Evolutionary conservation across 2,888 invertebrate species (phyloP).

Genomic region (Galerucella pusilla): DNA sequence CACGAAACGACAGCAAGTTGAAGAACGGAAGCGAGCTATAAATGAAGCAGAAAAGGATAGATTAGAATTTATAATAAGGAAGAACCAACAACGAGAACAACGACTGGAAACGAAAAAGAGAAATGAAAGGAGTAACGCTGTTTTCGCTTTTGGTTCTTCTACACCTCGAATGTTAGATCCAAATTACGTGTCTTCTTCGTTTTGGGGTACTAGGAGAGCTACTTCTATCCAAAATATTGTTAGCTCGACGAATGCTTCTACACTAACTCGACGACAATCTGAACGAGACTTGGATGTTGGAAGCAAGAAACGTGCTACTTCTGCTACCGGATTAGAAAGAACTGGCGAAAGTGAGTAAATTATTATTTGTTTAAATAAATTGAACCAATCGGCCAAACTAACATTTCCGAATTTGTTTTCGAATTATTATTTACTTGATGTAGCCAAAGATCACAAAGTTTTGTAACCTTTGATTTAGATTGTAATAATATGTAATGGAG

Average conservation of each 20-base stretch:
- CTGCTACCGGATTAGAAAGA: slow-evolving; percentile 78
- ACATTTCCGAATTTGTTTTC: background rate
- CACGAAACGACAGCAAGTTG: slow-evolving; percentile 78
- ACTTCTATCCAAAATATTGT: slow-evolving; percentile 92
- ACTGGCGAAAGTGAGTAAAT: slow-evolving; percentile 69
- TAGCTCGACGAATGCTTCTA: slow-evolving; percentile 71
- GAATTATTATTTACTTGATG: background rate
- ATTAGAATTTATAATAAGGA: slow-evolving; percentile 85
- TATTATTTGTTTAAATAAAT: slow-evolving; percentile 22
- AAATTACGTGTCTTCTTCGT: slow-evolving; percentile 80
- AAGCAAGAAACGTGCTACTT: slow-evolving; percentile 81
- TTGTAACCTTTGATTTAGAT: too few relatives aligned
- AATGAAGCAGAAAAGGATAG: slow-evolving; percentile 90
- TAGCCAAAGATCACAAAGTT: too few relatives aligned
- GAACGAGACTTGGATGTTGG: slow-evolving; percentile 82
- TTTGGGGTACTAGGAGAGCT: slow-evolving; percentile 89
- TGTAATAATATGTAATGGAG: too few relatives aligned
- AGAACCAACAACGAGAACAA: slow-evolving; percentile 71
- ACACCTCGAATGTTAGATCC: slow-evolving; percentile 89
- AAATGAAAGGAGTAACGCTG: slow-evolving; percentile 79
- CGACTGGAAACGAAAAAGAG: slow-evolving; percentile 80
- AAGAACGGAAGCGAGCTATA: slow-evolving; percentile 89
- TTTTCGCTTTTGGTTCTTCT: slow-evolving; percentile 92
- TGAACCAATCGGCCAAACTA: background rate
- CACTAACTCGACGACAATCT: slow-evolving; percentile 84